phyloP scores from a whole-genome alignment of 92 coral and sea anemone genomes.

The Palythoa grandiflora region DNA sequence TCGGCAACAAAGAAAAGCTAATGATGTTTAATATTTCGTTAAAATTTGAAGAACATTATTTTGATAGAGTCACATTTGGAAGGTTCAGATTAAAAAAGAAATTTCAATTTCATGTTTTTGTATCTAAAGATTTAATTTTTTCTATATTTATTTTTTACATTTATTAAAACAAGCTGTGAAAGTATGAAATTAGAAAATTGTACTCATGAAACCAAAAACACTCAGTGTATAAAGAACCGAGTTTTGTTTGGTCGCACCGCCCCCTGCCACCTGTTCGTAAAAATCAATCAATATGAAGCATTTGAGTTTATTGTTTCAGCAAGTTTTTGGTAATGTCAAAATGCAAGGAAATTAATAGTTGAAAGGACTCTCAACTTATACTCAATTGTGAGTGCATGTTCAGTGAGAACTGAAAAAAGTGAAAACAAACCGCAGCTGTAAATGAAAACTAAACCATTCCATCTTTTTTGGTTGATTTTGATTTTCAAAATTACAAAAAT shows the following conservation, averaged over 20 bases:
- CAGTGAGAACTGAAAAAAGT: no score
- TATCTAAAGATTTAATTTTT: neutral
- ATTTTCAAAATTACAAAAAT: no score
- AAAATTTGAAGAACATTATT: constrained; percentile 3
- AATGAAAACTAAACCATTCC: no score
- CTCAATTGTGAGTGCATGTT: no score
- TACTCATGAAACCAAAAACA: neutral
- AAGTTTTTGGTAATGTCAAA: neutral
- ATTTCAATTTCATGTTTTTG: neutral
- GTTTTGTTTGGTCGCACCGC: neutral
- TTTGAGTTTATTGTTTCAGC: neutral
- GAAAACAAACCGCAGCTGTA: no score
- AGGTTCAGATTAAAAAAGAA: neutral
- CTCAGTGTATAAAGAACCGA: neutral
- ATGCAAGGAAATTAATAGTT: neutral
- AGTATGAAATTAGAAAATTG: neutral
- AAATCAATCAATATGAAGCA: neutral
- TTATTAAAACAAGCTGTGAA: neutral
- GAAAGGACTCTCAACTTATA: no score
- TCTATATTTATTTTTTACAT: neutral
- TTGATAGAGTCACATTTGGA: neutral
- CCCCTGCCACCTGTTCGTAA: constrained; percentile 31
- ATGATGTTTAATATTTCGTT: neutral
- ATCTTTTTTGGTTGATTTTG: no score
- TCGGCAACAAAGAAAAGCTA: constrained; percentile 5